phyloP scores from a whole-genome alignment of 2,113 vertebrate species.

The Daphoenositta chrysoptera region DNA sequence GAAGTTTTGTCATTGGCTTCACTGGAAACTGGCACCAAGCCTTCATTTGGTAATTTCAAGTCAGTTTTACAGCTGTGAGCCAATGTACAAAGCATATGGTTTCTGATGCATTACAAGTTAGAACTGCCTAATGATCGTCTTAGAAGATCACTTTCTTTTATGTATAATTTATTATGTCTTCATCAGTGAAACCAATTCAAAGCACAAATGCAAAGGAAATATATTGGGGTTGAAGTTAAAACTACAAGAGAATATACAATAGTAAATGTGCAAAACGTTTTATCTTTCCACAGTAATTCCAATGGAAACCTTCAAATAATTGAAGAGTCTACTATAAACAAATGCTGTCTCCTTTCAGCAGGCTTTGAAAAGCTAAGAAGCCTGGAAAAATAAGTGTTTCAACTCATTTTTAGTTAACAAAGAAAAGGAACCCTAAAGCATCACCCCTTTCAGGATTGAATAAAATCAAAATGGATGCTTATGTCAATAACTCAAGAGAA shows the following conservation, averaged over 20 bases:
- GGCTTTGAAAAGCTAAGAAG: neutral
- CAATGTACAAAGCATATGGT: conserved; percentile 30
- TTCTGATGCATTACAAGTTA: conserved; percentile 19
- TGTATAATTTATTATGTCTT: conserved; percentile 51
- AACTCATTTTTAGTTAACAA: neutral
- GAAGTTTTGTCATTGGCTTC: conserved; percentile 11
- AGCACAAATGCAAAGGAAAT: conserved; percentile 36
- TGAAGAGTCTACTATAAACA: neutral
- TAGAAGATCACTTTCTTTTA: conserved; percentile 25
- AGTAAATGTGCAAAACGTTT: conserved; percentile 15
- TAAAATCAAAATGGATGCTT: conserved; percentile 40
- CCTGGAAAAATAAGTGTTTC: neutral
- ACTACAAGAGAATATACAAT: conserved; percentile 31
- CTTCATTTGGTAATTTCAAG: conserved; percentile 5
- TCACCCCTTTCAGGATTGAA: neutral
- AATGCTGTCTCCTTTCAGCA: neutral
- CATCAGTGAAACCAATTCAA: conserved; percentile 32
- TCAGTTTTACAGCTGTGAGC: conserved; percentile 17
- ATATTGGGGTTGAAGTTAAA: conserved; percentile 8
- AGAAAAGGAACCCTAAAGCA: neutral
- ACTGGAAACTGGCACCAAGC: neutral
- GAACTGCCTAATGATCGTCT: neutral
- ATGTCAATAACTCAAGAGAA: neutral
- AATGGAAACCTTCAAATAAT: neutral
- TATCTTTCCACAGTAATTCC: conserved; percentile 6